These are phyloP conservation scores for Natrix natrix DNA, from an alignment of 2,797 vertebrate genomes.

Conservation along the genomic window DNA sequence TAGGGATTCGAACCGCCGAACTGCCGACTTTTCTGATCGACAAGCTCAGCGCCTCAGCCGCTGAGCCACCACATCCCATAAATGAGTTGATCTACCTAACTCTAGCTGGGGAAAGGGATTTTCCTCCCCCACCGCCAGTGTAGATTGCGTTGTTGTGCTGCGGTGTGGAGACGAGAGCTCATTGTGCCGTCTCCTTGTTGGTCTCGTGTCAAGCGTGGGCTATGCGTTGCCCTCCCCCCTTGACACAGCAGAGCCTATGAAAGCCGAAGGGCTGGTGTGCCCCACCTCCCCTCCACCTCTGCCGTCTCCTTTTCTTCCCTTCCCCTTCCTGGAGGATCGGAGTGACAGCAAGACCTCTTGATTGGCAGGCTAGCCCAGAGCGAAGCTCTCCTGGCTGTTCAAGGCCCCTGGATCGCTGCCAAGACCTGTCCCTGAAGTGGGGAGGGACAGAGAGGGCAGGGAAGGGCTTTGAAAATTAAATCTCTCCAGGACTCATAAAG, in stretches of 20 bases:
- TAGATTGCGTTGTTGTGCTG: neutral
- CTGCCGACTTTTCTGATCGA: no score
- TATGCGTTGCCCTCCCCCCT: constrained; percentile 20
- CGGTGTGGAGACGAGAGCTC: neutral
- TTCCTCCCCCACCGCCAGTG: neutral
- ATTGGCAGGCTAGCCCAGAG: neutral
- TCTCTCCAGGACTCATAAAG: constrained; percentile 54
- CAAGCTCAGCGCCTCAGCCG: no score
- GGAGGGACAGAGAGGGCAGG: constrained; percentile 10
- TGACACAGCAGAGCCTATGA: constrained; percentile 21
- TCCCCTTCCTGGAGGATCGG: neutral
- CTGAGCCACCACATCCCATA: no score
- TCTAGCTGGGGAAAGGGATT: neutral
- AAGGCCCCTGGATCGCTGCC: constrained; percentile 39
- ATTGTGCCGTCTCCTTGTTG: neutral
- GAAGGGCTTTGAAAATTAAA: constrained; percentile 58
- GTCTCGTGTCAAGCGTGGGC: neutral
- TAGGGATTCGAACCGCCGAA: no score
- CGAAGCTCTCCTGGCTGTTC: constrained; percentile 33
- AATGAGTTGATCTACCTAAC: neutral
- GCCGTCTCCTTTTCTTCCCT: neutral
- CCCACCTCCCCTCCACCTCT: neutral
- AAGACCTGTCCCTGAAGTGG: constrained; percentile 28
- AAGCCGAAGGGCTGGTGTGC: constrained; percentile 20
- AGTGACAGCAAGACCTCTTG: constrained; percentile 31